Conservation (phyloP, 2,888 invertebrate species). For the Drosophila phalerata region DNA sequence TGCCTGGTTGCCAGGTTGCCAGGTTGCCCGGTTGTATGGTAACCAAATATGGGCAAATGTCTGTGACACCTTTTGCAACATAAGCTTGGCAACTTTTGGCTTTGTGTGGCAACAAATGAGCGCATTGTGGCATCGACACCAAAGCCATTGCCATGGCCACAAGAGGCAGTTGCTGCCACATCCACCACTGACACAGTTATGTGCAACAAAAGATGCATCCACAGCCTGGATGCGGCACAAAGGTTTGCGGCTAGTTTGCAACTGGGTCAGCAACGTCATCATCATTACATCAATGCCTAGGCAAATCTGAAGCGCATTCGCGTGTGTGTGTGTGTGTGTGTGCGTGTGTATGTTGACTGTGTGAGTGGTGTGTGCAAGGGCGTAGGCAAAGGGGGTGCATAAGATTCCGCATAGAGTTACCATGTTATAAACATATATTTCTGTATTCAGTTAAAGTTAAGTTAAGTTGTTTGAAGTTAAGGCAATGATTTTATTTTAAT, state of each 20-base stretch:
- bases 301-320: conserved; percentile 37
- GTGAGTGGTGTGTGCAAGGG: conserved; percentile 1
- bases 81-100: conserved; percentile 46
- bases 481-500: no score
- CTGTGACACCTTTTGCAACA: conserved; percentile 60
- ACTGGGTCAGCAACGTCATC: conserved; percentile 65
- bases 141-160: conserved; percentile 20
- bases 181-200: conserved; percentile 60
- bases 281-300: conserved; percentile 67
- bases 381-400: neutral
- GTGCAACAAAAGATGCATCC: conserved; percentile 60
- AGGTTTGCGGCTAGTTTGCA: conserved; percentile 63
- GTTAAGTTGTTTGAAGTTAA: no score
- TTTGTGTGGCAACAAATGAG: conserved; percentile 51
- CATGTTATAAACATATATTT: no score
- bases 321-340: conserved; percentile 1
- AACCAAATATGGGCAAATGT: conserved; percentile 74
- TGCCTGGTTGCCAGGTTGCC: conserved; percentile 17
- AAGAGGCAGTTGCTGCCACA: conserved; percentile 7
- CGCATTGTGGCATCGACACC: conserved; percentile 54
- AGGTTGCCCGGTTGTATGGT: conserved; percentile 45
- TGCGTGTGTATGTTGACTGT: conserved; percentile 1
- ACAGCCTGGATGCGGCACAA: conserved; percentile 53
- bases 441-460: no score
- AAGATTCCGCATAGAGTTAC: no score